Base-by-base conservation (phyloP, 2,797 vertebrate genomes). In the Falco naumanni region DNA sequence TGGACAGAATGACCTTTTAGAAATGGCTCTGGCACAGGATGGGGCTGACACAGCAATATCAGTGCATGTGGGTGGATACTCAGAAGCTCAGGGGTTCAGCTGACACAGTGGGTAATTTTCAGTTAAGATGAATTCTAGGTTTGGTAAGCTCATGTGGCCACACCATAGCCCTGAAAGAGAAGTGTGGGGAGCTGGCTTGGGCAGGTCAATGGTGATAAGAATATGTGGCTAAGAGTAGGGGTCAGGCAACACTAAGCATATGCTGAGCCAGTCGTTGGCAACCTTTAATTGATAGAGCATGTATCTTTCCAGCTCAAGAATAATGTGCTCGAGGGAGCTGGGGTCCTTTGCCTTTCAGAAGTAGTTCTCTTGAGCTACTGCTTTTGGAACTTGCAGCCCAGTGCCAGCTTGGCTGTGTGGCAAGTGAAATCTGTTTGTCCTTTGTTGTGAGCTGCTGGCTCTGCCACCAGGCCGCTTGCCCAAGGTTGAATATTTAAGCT, bases 51-150 rank as follows among this genome's bases (percentile, higher is more conserved):
- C 10, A 47, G 71, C 56, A 68, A 3, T 11, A 59, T 34, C 33
- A 39, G 5, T 0, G 1, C 16, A 13, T 15, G 31, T 0, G 1
- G 31, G 31, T 31, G 22, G 5, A 15, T 21, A 19, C 16, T 63
- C 25, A 26, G 59, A 53, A 80, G 24, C 31, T 56, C 33, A 25
- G 24, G 25, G 20, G 7, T 74, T 87, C 64, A 64, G 18, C 57
- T 37, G 11, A 26, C 8, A 22, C 17, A 16, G 2, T 9, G 56
- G 19, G 26, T 13, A 29, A 83, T 71, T 77, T 87, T 93, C 50
- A 61, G 34, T 37, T 47, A 43, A 75, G 26, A n/a, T 28, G 31
- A 89, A 43, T 6, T 83, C 16, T 5, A 29, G 59, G 28, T 69
- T 57, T 66, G 43, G 8, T 39, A 74, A 75, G 10, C 12, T 45